Percentiles rank a stretch among this genome's conserved stretches.
Conservation (phyloP, 1,140 invertebrate species). For the Stegodyphus dumicola region DNA sequence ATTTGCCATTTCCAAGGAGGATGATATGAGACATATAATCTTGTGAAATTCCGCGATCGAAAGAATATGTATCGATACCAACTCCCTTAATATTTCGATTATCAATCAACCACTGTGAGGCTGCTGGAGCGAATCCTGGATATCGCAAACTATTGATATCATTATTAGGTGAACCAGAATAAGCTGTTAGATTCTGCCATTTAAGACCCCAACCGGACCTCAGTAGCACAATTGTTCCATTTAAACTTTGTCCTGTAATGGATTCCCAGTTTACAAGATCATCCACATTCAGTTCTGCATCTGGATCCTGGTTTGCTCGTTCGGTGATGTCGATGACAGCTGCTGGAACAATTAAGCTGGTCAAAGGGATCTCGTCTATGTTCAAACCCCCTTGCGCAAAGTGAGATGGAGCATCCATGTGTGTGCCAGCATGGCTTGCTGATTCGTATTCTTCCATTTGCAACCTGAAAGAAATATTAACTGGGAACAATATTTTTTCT, state of each 20-base stretch:
- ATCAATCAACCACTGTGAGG: slow-evolving; percentile 73
- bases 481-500: no score
- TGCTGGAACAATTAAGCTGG: slow-evolving; percentile 71
- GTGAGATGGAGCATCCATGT: slow-evolving; percentile 77
- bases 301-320: slow-evolving; percentile 52
- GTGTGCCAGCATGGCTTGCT: slow-evolving; percentile 71
- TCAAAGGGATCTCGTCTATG: slow-evolving; percentile 74
- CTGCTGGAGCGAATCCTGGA: slow-evolving; percentile 72
- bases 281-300: slow-evolving; percentile 62
- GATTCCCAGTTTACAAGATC: slow-evolving; percentile 64
- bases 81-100: slow-evolving; percentile 74
- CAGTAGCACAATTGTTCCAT: slow-evolving; percentile 70
- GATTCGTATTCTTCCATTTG: slow-evolving; percentile 62
- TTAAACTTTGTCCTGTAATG: slow-evolving; percentile 16
- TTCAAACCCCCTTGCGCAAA: slow-evolving; percentile 71
- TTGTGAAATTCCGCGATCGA: slow-evolving; percentile 73
- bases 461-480: slow-evolving; percentile 56
- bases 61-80: slow-evolving; percentile 74
- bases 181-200: slow-evolving; percentile 64
- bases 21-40: slow-evolving; percentile 15
- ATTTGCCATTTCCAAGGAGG: slow-evolving; percentile 17
- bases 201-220: slow-evolving; percentile 72
- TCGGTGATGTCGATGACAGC: slow-evolving; percentile 66
- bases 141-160: slow-evolving; percentile 56
- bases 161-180: slow-evolving; percentile 60